Base-by-base conservation (phyloP, 2,797 vertebrate species). In the Rhynchotus rufescens region DNA sequence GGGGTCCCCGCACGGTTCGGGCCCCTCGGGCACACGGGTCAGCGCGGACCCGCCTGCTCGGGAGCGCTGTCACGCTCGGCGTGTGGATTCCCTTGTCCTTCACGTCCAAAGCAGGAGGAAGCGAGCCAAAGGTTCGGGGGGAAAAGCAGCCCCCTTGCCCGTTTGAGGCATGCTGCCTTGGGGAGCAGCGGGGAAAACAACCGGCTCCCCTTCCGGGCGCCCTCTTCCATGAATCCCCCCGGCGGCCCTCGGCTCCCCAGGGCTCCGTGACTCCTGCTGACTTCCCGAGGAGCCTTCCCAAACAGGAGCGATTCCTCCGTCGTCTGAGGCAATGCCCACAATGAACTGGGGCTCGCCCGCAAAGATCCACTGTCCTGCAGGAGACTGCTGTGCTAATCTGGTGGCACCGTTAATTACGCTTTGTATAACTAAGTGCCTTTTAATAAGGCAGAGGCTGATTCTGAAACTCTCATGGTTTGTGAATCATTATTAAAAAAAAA, bases 381-480 rank as follows among this genome's bases (percentile, higher is more conserved):
- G 44, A 88, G 83, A 95, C 56, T 88, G 87, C 74, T 90, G 47
- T 91, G 93, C 81, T 94, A 95, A 96, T 95, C 57, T 80, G 68
- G 60, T 80, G 87, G 81, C 69, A 93, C 73, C 2, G 8, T 77
- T 87, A 94, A 96, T 92, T 96, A 95, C 45, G 86, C 85, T 69
- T 92, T 51, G 64, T 64, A 90, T 89, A 96, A 96, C 92, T 91
- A 93, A 90, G 73, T 87, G 72, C 64, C 79, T 94, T 93, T 93
- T 84, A 94, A 83, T 88, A 88, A 80, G 90, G 66, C 56, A 94
- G 52, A 90, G 28, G 44, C 22, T 54, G 90, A 85, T 93, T 90
- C 90, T 81, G 36, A 92, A 95, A 79, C 28, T 89, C 71, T 82
- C 45, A 9, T 67, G 57, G 52, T 40, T 77, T 86, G 57, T 74